Evolutionary conservation across 2,888 invertebrate species (phyloP).

Genomic region (Eupelmus urozonus): DNA sequence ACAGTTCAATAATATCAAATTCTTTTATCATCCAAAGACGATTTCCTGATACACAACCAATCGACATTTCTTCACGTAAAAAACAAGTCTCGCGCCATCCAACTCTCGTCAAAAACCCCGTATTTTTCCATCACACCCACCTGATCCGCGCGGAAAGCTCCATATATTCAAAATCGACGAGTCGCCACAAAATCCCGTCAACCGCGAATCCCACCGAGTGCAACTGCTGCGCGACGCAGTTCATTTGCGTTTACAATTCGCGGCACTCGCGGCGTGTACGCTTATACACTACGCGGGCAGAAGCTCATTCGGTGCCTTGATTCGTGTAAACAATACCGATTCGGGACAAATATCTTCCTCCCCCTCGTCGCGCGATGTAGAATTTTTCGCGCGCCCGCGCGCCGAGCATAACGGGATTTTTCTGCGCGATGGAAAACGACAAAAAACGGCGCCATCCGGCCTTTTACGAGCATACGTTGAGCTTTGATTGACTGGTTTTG

Average conservation of each 20-base stretch:
- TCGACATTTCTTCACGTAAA: no score
- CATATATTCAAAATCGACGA: no score
- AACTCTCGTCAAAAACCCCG: neutral
- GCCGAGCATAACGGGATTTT: neutral
- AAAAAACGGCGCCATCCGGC: slow-evolving; percentile 50
- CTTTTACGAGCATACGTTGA: slow-evolving; percentile 49
- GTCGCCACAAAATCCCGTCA: neutral
- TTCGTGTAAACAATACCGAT: slow-evolving; percentile 58
- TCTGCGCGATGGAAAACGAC: slow-evolving; percentile 29
- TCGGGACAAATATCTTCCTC: slow-evolving; percentile 52
- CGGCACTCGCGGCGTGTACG: neutral
- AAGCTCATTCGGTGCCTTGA: slow-evolving; percentile 30
- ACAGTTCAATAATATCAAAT: no score
- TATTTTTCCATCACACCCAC: neutral
- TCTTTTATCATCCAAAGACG: no score
- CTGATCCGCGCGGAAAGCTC: neutral
- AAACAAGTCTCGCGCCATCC: no score
- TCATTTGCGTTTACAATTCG: slow-evolving; percentile 52
- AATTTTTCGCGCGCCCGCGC: neutral
- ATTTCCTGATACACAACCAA: no score
- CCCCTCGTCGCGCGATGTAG: slow-evolving; percentile 25
- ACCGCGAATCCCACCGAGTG: slow-evolving; percentile 15
- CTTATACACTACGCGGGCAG: neutral
- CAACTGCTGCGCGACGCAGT: slow-evolving; percentile 13
- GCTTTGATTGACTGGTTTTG: slow-evolving; percentile 57